phyloP scores from a whole-genome alignment of 2,113 vertebrate species.

The Psophia crepitans region DNA sequence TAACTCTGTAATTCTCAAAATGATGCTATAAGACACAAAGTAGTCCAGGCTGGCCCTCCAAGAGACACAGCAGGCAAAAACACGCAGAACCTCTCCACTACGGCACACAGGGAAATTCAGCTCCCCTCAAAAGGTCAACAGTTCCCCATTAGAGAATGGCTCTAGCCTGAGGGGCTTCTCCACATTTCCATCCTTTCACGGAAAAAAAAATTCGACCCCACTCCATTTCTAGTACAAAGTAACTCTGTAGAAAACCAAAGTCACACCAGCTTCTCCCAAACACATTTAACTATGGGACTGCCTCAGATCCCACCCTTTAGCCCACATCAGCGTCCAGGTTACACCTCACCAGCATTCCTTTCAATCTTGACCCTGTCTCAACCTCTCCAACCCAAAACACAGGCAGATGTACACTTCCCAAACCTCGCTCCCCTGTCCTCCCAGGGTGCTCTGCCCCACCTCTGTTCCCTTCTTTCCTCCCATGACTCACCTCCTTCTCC shows the following conservation, averaged over 20 bases:
- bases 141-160: background rate
- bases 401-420: background rate
- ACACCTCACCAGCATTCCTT: background rate
- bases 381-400: background rate
- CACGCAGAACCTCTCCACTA: background rate
- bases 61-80: background rate
- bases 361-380: background rate
- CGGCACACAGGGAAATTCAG: background rate
- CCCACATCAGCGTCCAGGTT: background rate
- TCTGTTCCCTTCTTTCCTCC: no score
- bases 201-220: background rate
- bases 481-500: background rate
- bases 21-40: fast-evolving
- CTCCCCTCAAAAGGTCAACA: background rate
- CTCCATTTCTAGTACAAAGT: background rate
- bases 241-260: background rate
- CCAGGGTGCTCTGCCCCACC: background rate
- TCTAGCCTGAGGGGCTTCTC: background rate
- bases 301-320: background rate
- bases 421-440: background rate
- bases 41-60: no score
- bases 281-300: fast-evolving
- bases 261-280: background rate
- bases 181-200: background rate
- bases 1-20: fast-evolving